Percentiles rank a stretch among this genome's conserved stretches.
phyloP scores from a whole-genome alignment of 2,888 invertebrate genomes.

The Phrixothrix hirtus region DNA sequence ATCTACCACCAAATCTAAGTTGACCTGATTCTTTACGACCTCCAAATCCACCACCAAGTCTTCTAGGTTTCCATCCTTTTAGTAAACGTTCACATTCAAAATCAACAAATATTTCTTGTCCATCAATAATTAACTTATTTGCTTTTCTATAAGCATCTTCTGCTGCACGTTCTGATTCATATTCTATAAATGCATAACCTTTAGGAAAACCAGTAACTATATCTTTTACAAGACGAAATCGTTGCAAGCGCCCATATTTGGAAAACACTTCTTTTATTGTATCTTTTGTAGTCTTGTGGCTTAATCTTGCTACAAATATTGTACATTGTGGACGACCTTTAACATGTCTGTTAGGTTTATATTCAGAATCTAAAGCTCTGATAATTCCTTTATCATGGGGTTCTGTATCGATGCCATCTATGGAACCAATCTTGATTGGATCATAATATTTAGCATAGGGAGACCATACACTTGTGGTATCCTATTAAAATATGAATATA shows the following conservation, averaged over 20 bases:
- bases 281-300: constrained; percentile 67
- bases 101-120: constrained; percentile 74
- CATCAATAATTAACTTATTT: constrained; percentile 66
- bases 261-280: constrained; percentile 62
- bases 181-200: constrained; percentile 87
- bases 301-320: constrained; percentile 75
- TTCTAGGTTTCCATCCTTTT: constrained; percentile 81
- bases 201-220: constrained; percentile 82
- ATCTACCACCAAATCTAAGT: constrained; percentile 81
- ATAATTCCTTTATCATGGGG: constrained; percentile 80
- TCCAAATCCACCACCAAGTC: constrained; percentile 86
- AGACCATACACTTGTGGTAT: too few relatives aligned
- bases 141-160: constrained; percentile 65
- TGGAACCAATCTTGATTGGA: constrained; percentile 82
- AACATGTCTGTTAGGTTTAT: constrained; percentile 67
- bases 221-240: constrained; percentile 71
- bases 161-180: constrained; percentile 64
- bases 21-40: constrained; percentile 87
- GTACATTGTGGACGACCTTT: constrained; percentile 72
- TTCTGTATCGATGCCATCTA: constrained; percentile 81
- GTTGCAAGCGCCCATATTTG: constrained; percentile 67
- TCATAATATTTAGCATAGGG: constrained; percentile 68
- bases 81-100: constrained; percentile 72
- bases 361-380: constrained; percentile 70
- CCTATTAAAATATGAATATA: not conserved